A percentile compares a stretch with the other conserved stretches of the same genome.
phyloP scores from a whole-genome alignment of 2,113 vertebrate genomes.

The Hymenochirus boettgeri region DNA sequence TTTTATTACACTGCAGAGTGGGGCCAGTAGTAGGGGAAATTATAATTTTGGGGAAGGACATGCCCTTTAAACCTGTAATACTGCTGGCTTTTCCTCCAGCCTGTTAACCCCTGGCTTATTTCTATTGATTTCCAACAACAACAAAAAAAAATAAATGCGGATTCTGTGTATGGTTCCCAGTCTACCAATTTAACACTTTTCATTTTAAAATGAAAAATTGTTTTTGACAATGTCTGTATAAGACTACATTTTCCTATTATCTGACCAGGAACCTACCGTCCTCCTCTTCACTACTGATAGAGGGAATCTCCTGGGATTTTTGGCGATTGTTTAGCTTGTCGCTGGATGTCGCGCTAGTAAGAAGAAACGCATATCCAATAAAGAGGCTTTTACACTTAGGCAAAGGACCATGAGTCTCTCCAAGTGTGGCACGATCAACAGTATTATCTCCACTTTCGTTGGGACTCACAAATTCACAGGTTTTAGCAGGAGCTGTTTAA shows the following conservation, averaged over 20 bases:
- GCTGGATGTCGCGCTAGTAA: conserved; percentile 79
- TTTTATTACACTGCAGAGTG: too few species aligned
- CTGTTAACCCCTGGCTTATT: too few species aligned
- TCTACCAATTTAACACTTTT: not conserved
- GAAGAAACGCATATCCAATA: conserved; percentile 90
- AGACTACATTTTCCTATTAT: too few species aligned
- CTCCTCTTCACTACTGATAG: conserved; percentile 72
- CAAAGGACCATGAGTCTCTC: conserved; percentile 74
- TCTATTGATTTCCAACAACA: too few species aligned
- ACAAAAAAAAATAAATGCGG: too few species aligned
- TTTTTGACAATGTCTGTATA: not conserved
- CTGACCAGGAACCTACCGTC: conserved; percentile 67
- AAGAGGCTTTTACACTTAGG: conserved; percentile 86
- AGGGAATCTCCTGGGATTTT: conserved; percentile 53
- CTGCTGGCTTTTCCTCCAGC: too few species aligned
- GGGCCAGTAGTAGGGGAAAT: too few species aligned
- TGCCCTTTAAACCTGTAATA: too few species aligned
- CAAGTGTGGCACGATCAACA: conserved; percentile 52
- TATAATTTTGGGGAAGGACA: too few species aligned
- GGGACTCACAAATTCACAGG: conserved; percentile 60
- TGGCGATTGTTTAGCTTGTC: conserved; percentile 70
- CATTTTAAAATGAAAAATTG: not conserved
- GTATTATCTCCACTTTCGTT: conserved; percentile 67
- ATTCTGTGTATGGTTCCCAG: too few species aligned
- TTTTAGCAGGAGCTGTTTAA: conserved; percentile 51